phyloP scores from a whole-genome alignment of 2,888 invertebrate species.

The Sarcophaga caerulescens region DNA sequence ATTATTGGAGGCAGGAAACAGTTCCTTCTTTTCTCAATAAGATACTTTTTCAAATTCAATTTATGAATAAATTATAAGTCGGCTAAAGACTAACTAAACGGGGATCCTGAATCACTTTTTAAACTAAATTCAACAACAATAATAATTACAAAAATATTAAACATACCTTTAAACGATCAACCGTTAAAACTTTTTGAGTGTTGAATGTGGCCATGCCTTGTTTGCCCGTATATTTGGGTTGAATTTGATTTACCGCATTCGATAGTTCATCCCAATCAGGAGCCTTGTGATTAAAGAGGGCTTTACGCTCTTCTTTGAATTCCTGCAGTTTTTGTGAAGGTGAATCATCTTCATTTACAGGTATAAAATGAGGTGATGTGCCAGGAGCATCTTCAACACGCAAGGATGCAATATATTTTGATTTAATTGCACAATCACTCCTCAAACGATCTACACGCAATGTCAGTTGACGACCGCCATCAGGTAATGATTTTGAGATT shows the following conservation, averaged over 20 bases:
- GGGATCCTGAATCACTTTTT: too few relatives aligned
- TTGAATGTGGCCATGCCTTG: conserved; percentile 86
- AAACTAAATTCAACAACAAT: background rate
- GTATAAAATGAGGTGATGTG: background rate
- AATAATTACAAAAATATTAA: background rate
- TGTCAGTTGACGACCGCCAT: conserved; percentile 84
- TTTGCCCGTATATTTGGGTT: conserved; percentile 78
- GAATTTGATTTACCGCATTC: conserved; percentile 76
- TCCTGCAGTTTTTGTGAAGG: conserved; percentile 42
- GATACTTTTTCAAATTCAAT: too few relatives aligned
- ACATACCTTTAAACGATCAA: conserved; percentile 85
- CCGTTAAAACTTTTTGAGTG: conserved; percentile 86
- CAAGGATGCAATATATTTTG: conserved; percentile 82
- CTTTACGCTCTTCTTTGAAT: conserved; percentile 45
- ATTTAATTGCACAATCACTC: conserved; percentile 81
- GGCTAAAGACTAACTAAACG: too few relatives aligned
- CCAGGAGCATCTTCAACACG: conserved; percentile 78
- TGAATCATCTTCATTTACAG: conserved; percentile 45
- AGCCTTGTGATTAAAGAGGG: conserved; percentile 55
- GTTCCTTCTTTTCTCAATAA: too few relatives aligned
- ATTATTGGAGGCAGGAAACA: too few relatives aligned
- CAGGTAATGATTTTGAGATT: conserved; percentile 82
- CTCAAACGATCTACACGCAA: conserved; percentile 82
- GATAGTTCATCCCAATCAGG: conserved; percentile 78
- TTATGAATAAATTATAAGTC: too few relatives aligned